Conservation (phyloP, 2,113 vertebrate species). For the Brachyhypopomus occidentalis region DNA sequence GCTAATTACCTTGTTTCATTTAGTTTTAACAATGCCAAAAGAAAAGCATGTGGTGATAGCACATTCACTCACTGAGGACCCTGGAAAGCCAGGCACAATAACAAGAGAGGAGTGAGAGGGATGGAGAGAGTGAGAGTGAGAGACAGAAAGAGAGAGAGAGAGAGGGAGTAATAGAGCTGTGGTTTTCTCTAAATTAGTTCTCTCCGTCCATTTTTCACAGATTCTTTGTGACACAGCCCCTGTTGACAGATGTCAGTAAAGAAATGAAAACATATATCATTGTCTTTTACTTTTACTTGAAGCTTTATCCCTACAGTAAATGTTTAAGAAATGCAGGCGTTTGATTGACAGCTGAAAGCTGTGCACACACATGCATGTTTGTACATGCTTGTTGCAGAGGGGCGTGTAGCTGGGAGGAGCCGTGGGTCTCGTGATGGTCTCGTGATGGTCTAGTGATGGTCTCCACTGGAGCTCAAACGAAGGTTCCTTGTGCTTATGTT, state of each 20-base stretch:
- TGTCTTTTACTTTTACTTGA: slow-evolving; percentile 12
- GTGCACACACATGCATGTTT: neutral
- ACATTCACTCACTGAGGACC: slow-evolving; percentile 64
- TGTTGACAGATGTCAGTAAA: neutral
- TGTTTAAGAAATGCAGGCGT: neutral
- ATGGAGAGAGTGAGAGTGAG: slow-evolving; percentile 27
- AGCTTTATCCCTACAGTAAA: too few relatives aligned
- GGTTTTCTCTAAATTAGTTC: neutral
- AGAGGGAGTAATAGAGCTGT: neutral
- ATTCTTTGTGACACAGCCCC: neutral
- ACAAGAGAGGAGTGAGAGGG: slow-evolving; percentile 28
- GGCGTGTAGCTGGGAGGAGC: neutral
- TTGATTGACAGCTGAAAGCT: slow-evolving; percentile 23
- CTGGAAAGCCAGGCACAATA: slow-evolving; percentile 61
- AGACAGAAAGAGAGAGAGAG: slow-evolving; percentile 17
- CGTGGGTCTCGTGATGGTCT: too few relatives aligned
- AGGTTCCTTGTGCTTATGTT: slow-evolving; percentile 26
- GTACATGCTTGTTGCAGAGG: neutral
- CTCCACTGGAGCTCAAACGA: slow-evolving; percentile 36
- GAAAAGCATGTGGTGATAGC: slow-evolving; percentile 83
- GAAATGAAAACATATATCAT: neutral
- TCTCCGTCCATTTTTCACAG: slow-evolving; percentile 27
- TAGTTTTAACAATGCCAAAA: slow-evolving; percentile 98
- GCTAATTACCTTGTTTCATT: slow-evolving; percentile 99
- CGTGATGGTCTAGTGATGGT: slow-evolving; percentile 23